Conservation (phyloP, 2,888 invertebrate genomes). For the Nasonovia ribisnigri region DNA sequence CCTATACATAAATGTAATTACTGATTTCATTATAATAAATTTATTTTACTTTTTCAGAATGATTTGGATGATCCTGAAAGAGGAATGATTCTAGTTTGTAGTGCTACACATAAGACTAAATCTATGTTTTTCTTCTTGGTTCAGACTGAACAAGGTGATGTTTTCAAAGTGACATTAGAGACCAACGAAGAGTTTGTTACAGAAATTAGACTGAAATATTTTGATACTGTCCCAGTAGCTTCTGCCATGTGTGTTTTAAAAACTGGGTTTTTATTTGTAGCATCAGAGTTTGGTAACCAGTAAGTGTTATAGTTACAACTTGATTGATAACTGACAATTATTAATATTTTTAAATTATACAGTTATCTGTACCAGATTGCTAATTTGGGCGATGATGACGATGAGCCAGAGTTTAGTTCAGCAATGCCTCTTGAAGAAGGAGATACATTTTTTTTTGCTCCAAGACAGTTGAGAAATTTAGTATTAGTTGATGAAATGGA, state of each 20-base stretch:
- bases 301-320: slow-evolving; percentile 75
- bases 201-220: slow-evolving; percentile 98
- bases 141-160: slow-evolving; percentile 98
- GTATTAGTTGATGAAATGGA: slow-evolving; percentile 97
- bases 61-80: slow-evolving; percentile 99
- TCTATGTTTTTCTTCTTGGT: slow-evolving; percentile 99
- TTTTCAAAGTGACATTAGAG: slow-evolving; percentile 96
- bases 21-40: not conserved
- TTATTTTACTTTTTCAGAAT: slow-evolving; percentile 74
- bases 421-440: slow-evolving; percentile 98
- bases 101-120: slow-evolving; percentile 99
- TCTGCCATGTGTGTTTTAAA: slow-evolving; percentile 97
- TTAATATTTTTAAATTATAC: slow-evolving; percentile 69
- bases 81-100: slow-evolving; percentile 99
- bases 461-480: slow-evolving; percentile 91
- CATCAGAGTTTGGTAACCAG: slow-evolving; percentile 99
- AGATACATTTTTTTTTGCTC: slow-evolving; percentile 98
- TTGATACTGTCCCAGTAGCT: slow-evolving; percentile 98
- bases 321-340: not conserved
- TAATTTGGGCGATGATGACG: slow-evolving; percentile 98
- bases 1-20: not conserved
- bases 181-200: slow-evolving; percentile 98
- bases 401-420: slow-evolving; percentile 98
- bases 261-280: slow-evolving; percentile 98
- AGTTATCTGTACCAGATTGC: slow-evolving; percentile 98